A percentile compares a stretch with the other conserved stretches of the same genome.
These are phyloP conservation scores for Trissoscelio sp. DNA, from an alignment of 2,888 invertebrate species.

Conservation along the genomic window DNA sequence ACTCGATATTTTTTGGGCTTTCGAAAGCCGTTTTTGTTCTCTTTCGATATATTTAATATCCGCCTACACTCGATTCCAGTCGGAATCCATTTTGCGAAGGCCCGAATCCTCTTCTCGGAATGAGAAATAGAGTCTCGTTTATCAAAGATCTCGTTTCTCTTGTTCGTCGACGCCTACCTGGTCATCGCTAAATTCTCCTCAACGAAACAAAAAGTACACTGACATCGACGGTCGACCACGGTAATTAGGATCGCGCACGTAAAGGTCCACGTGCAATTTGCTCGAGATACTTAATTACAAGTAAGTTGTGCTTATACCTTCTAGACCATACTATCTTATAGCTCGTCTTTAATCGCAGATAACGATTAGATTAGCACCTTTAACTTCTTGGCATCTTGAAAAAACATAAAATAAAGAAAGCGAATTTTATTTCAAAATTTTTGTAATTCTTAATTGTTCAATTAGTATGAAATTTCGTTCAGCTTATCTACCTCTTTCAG, in stretches of 20 bases:
- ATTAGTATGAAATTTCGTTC: not conserved
- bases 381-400: slow-evolving; percentile 66
- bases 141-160: slow-evolving; percentile 78
- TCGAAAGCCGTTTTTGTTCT: slow-evolving; percentile 38
- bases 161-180: slow-evolving; percentile 77
- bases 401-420: not conserved
- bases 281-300: slow-evolving; percentile 77
- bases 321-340: slow-evolving; percentile 50
- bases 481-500: too few species aligned
- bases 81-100: slow-evolving; percentile 77
- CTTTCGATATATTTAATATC: slow-evolving; percentile 68
- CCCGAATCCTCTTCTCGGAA: slow-evolving; percentile 76
- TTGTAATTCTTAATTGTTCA: too few species aligned
- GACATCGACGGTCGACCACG: slow-evolving; percentile 72
- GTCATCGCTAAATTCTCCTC: slow-evolving; percentile 69
- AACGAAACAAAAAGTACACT: slow-evolving; percentile 72
- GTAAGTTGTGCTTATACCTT: slow-evolving; percentile 70
- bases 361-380: slow-evolving; percentile 79
- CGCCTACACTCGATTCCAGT: slow-evolving; percentile 77
- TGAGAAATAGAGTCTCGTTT: slow-evolving; percentile 81
- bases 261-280: slow-evolving; percentile 74
- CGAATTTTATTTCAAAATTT: not conserved
- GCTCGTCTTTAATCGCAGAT: slow-evolving; percentile 76
- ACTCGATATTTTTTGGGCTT: not conserved
- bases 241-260: slow-evolving; percentile 76